Evolutionary conservation across 2,888 invertebrate genomes (phyloP), one percentile per base, ranked within the genome.

Genomic region (Mythimna albipuncta): DNA sequence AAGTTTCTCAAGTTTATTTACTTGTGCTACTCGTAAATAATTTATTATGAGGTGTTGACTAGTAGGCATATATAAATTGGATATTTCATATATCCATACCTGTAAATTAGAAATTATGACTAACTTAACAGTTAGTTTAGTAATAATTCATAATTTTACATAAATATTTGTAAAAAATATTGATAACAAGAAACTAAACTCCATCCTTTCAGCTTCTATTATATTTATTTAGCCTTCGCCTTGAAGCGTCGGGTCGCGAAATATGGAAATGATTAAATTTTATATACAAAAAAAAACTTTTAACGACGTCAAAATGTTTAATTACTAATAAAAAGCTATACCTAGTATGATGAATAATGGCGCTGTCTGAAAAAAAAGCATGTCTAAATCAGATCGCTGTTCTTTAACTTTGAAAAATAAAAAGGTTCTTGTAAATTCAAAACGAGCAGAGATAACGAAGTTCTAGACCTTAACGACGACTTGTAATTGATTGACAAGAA

Each of bases 401-500:
- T 38, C 55, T 54, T n/a, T 13, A 50, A 35, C 55, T 50, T 50
- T 16, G 71, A 54, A 44, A 71, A 75, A 72, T 66, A 75, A 80
- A 80, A 81, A 76, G 62, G 58, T 69, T 64, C 78, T 82, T 71
- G 77, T 73, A 71, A 81, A 84, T 79, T 82, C 73, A 80, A 85
- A 85, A 87, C 77, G 59, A 76, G 68, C 35, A 69, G 61, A 81
- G 84, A 84, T 89, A 91, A 88, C 88, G 87, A 90, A 87, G 87
- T 83, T 85, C 84, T 88, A 87, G 73, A 72, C 80, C 81, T 85
- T 85, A 86, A 88, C 85, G 85, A 89, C 82, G 78, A 64, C 74
- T 85, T 81, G 80, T 84, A 81, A 87, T 87, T 90, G 90, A 91
- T 90, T 89, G 90, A 91, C 88, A 91, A 88, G 89, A 88, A 87